Evolutionary conservation across 2,888 invertebrate species (phyloP).

Genomic region (Lottia scabra): DNA sequence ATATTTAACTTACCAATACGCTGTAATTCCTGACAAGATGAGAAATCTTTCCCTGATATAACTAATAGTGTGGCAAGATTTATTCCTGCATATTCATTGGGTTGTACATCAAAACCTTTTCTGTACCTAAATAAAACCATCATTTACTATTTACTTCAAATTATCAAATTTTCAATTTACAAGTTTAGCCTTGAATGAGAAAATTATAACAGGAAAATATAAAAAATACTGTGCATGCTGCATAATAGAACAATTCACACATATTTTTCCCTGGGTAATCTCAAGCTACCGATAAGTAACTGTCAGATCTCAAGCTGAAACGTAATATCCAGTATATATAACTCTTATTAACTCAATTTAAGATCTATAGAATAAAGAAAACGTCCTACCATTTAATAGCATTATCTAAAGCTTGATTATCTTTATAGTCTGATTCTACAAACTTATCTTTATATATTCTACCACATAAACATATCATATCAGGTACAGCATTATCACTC

Average conservation of each 20-base stretch:
- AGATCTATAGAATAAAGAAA: too few relatives aligned
- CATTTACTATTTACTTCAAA: too few relatives aligned
- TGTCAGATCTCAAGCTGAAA: too few relatives aligned
- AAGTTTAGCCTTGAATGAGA: too few relatives aligned
- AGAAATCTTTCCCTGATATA: slow-evolving; percentile 95
- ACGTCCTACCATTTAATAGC: slow-evolving; percentile 87
- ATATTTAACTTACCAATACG: slow-evolving; percentile 76
- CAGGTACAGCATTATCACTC: slow-evolving; percentile 91
- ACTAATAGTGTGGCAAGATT: slow-evolving; percentile 97
- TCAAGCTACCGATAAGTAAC: too few relatives aligned
- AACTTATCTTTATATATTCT: slow-evolving; percentile 92
- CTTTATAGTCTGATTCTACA: slow-evolving; percentile 93
- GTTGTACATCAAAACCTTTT: slow-evolving; percentile 95
- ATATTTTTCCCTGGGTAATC: too few relatives aligned
- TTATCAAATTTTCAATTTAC: too few relatives aligned
- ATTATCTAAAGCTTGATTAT: slow-evolving; percentile 86
- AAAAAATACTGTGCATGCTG: not conserved
- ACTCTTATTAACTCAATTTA: too few relatives aligned
- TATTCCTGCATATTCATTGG: slow-evolving; percentile 98
- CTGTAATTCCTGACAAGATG: slow-evolving; percentile 71
- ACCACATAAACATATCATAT: slow-evolving; percentile 97
- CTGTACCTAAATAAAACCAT: slow-evolving; percentile 75
- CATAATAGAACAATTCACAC: too few relatives aligned
- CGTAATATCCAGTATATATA: too few relatives aligned
- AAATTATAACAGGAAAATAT: not conserved